Conservation (phyloP, 2,113 vertebrate genomes). For the Rattus norvegicus region GRCr8 NC_086021.1:166341501-166342000, state of each 20-base stretch:
- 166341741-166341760: neutral
- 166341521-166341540: conserved; percentile 12
- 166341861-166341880: neutral
- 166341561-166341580: neutral
- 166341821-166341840: neutral
- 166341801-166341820: neutral
- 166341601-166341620: neutral
- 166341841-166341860: neutral
- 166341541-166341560: neutral
- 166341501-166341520: neutral
- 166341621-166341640: neutral
- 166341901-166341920: neutral
- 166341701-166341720: neutral
- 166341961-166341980: too few species aligned
- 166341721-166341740: neutral
- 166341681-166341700: neutral
- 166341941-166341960: neutral
- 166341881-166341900: neutral
- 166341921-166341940: neutral
- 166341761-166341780: neutral
- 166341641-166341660: neutral
- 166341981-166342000: neutral
- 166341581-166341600: neutral
- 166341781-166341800: neutral
- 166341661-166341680: neutral